Base-by-base conservation (phyloP, 2,888 invertebrate species). In the Pristionchus exspectatus region DNA sequence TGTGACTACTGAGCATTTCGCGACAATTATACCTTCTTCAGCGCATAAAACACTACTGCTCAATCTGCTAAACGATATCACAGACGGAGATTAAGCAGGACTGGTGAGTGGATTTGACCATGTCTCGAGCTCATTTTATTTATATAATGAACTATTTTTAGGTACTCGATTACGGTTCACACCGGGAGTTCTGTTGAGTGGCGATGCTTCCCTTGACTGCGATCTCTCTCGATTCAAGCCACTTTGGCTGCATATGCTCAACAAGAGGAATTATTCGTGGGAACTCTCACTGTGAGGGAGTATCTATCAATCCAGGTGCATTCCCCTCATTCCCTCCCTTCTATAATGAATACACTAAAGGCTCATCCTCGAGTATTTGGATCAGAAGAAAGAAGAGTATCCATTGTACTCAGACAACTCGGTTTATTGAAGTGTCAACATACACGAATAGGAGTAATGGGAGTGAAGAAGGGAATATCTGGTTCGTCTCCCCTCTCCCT, bases 111-210 rank as follows among this genome's bases (percentile, higher is more conserved):
- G 9, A 69, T 69, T 87, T 50, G 27, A 0, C 3, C n/a, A 24
- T 66, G n/a, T 87, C 21, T 14, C 30, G 16, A 85, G 27, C 14
- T 85, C 30, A n/a, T n/a, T n/a, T n/a, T n/a, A n/a, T n/a, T n/a
- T n/a, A n/a, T 38, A 30, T 10, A 9, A 50, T 50, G 50, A 10
- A 59, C 16, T 81, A n/a, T 84, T 90, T 94, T 7, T 90, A 96
- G 99, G 98, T 63, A 99, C 99, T 0, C 96, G 96, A 56, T 96
- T 99, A 69, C 97, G 97, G 94, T 98, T 97, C 95, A 97, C 97
- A 95, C 99, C 99, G 0, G 99, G 99, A 0, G 96, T 98, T 91
- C 95, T 99, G 90, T 96, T 97, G 90, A 99, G 99, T 2, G 99
- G 99, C 0, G 96, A 96, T 91, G 95, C 98, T 63, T 97, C 97